Evolutionary conservation across 2,888 invertebrate species (phyloP), one percentile per base, ranked within the genome.

Genomic region (Apoderus coryli): DNA sequence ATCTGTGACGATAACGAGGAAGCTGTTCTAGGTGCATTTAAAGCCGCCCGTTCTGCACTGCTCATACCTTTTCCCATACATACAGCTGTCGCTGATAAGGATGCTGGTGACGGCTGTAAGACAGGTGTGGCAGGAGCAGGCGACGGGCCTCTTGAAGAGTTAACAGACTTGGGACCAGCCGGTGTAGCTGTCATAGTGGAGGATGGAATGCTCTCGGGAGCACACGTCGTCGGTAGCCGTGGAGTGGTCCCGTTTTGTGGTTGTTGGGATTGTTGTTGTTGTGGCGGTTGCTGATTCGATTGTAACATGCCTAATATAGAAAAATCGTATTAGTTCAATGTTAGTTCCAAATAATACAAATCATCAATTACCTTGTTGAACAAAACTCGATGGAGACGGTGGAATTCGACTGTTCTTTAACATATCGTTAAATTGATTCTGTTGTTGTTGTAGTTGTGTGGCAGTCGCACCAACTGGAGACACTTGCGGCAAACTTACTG

Each of bases 1-100:
- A 76, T 73, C 53, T 76, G 76, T 6, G 76, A 74, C 11, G 77
- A 74, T 51, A 73, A 65, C 24, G 55, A 59, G 23, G 55, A 59
- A 10, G 68, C 64, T 40, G 64, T 56, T 2, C 62, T 56, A 1
- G 63, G 59, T 1, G 63, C 59, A 32, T 60, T 61, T 6, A 61
- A 46, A 0, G 64, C 64, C 1, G 65, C 64, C 32, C 67, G 52
- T 39, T 67, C 64, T 31, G 64, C 60, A 40, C 61, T 59, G 28
- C 61, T 61, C 68, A 67, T 63, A 36, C 66, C 61, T 49, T 49
- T 49, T 34, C 67, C 67, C 25, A 67, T 46, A 36, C 63, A 63
- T 13, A 61, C 62, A 9, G 47, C 47, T 16, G 53, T 49, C 29
- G 55, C n/a, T n/a, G n/a, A n/a, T n/a, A n/a, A n/a, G n/a, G n/a